Evolutionary conservation across 2,113 vertebrate genomes (phyloP).

Genomic region (Misgurnus anguillicaudatus): DNA sequence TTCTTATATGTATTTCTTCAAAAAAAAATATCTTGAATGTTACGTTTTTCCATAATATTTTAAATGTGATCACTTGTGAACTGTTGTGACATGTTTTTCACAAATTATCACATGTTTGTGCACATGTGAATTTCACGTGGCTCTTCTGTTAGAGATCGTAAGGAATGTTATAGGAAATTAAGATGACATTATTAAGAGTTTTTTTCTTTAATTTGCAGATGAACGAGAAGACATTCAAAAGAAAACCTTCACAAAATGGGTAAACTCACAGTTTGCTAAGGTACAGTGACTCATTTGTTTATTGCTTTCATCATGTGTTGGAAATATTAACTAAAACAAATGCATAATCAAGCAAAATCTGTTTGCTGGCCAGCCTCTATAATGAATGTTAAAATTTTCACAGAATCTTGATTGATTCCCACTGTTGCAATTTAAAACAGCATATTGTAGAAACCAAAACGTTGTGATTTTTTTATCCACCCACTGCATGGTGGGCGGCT

Average conservation of each 20-base stretch:
- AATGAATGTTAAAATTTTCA: not conserved
- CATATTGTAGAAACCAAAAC: not conserved
- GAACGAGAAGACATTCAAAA: constrained; percentile 99
- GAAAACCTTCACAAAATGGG: constrained; percentile 99
- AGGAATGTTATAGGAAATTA: not conserved
- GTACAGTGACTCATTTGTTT: constrained; percentile 71
- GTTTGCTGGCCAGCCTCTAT: not conserved
- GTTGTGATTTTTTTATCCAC: constrained; percentile 11
- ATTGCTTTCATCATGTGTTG: not conserved
- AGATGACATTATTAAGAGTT: not conserved
- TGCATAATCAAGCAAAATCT: not conserved
- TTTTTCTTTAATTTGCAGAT: constrained; percentile 76
- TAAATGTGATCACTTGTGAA: too few species aligned
- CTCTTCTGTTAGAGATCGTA: not conserved
- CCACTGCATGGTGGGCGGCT: constrained; percentile 24
- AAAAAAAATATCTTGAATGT: too few species aligned
- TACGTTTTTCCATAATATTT: too few species aligned
- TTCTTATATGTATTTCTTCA: too few species aligned
- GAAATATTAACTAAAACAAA: not conserved
- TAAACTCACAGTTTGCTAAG: constrained; percentile 96
- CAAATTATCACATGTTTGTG: too few species aligned
- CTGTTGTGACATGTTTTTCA: too few species aligned
- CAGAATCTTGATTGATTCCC: not conserved
- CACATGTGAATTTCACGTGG: too few species aligned
- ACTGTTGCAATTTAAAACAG: not conserved